These are phyloP conservation scores for Neotoma lepida DNA, from an alignment of 2,113 vertebrate genomes.

Conservation along the genomic window DNA sequence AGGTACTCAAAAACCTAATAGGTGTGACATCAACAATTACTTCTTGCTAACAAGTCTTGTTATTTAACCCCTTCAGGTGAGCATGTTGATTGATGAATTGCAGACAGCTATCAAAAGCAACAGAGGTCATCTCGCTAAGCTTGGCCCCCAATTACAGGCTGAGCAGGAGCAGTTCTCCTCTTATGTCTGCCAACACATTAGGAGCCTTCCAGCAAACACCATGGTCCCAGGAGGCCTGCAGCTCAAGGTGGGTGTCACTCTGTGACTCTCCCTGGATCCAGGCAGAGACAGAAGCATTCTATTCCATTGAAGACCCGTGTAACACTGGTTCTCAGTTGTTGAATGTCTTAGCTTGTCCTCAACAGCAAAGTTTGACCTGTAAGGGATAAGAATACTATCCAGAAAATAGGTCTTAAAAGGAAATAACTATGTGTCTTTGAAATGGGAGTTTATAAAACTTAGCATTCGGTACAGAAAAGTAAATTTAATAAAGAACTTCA, in stretches of 20 bases:
- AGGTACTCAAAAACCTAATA: slow-evolving; percentile 76
- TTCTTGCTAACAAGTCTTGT: slow-evolving; percentile 73
- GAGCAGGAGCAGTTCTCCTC: slow-evolving; percentile 75
- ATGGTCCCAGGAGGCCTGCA: slow-evolving; percentile 58
- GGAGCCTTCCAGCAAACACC: slow-evolving; percentile 61
- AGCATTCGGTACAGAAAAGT: slow-evolving; percentile 23
- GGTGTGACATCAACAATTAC: slow-evolving; percentile 82
- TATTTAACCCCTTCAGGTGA: slow-evolving; percentile 81
- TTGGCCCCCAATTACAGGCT: slow-evolving; percentile 72
- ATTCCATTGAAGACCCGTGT: background rate
- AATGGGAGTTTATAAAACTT: slow-evolving; percentile 26
- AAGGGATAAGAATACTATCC: slow-evolving; percentile 27
- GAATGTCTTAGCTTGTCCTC: slow-evolving; percentile 54
- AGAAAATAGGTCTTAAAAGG: slow-evolving; percentile 29
- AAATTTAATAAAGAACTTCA: slow-evolving; percentile 59
- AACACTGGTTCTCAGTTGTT: slow-evolving; percentile 27
- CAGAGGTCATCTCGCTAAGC: slow-evolving; percentile 76
- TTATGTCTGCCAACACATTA: slow-evolving; percentile 70
- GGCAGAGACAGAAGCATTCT: background rate
- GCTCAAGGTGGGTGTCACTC: slow-evolving; percentile 70
- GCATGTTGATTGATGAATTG: slow-evolving; percentile 79
- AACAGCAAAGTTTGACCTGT: background rate
- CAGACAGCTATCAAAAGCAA: slow-evolving; percentile 79
- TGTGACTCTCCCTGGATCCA: background rate
- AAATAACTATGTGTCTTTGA: slow-evolving; percentile 39